Evolutionary conservation across 2,113 vertebrate genomes (phyloP).

Genomic region (Nymphicus hollandicus): DNA sequence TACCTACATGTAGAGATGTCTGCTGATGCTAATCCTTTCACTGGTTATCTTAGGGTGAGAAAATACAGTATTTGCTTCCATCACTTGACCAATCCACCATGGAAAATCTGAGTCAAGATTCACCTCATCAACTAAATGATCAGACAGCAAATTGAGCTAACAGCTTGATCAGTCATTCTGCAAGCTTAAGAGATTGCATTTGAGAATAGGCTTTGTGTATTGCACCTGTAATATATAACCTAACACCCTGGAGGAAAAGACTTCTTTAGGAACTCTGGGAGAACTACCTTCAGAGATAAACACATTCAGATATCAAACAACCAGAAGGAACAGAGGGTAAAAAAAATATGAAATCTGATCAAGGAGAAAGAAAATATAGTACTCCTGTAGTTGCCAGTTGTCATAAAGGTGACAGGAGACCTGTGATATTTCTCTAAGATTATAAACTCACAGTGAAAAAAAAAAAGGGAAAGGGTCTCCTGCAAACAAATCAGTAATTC

Average conservation of each 20-base stretch:
- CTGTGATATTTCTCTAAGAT: not conserved
- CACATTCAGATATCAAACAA: not conserved
- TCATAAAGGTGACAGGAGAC: not conserved
- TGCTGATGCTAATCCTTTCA: not conserved
- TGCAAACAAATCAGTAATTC: not conserved
- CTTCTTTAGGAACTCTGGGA: conserved; percentile 19
- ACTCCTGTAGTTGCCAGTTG: not conserved
- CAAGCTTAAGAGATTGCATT: not conserved
- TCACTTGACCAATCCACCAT: not conserved
- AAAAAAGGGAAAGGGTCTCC: not conserved
- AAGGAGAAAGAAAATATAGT: not conserved
- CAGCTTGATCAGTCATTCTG: not conserved
- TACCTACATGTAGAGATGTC: not conserved
- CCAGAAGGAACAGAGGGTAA: not conserved
- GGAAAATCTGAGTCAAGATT: conserved; percentile 30
- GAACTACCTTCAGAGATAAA: conserved; percentile 36
- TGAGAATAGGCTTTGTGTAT: not conserved
- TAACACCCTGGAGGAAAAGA: not conserved
- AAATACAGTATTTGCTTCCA: conserved; percentile 22
- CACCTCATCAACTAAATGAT: conserved; percentile 28
- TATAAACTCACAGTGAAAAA: not conserved
- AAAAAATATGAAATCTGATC: not conserved
- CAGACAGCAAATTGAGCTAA: conserved; percentile 24
- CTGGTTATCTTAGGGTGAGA: not conserved
- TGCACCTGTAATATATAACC: not conserved